phyloP scores from a whole-genome alignment of 2,113 vertebrate genomes.

The Entomyzon cyanotis region DNA sequence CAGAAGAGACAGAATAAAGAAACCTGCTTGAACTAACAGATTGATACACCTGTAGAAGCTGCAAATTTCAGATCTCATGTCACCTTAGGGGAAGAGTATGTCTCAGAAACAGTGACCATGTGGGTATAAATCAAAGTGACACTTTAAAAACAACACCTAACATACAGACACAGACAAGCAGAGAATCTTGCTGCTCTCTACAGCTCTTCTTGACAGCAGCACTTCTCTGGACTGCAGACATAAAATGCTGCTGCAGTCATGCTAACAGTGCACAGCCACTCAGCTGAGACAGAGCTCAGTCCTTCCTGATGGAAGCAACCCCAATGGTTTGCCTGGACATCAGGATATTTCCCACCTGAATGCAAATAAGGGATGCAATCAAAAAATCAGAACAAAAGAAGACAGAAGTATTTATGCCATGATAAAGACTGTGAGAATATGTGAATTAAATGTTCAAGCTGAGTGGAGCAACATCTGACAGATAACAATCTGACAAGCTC shows the following conservation, averaged over 20 bases:
- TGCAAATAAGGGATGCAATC: neutral
- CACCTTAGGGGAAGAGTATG: neutral
- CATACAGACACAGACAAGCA: neutral
- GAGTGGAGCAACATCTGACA: neutral
- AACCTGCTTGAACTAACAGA: neutral
- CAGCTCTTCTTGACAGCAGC: neutral
- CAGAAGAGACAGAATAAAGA: neutral
- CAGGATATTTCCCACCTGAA: neutral
- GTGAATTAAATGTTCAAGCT: neutral
- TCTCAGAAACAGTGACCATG: fast-evolving
- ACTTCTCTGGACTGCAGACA: neutral
- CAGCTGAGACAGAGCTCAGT: neutral
- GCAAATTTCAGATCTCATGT: neutral
- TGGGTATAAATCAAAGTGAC: neutral
- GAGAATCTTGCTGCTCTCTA: neutral
- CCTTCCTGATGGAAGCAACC: neutral
- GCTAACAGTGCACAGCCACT: neutral
- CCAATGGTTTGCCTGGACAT: neutral
- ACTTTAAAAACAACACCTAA: neutral
- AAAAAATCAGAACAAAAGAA: neutral
- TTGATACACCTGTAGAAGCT: neutral
- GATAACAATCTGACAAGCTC: neutral
- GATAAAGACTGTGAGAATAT: neutral
- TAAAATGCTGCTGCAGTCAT: neutral
- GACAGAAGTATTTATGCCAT: neutral